Evolutionary conservation across 2,113 vertebrate genomes (phyloP).

Genomic region (Polypterus bichir): DNA sequence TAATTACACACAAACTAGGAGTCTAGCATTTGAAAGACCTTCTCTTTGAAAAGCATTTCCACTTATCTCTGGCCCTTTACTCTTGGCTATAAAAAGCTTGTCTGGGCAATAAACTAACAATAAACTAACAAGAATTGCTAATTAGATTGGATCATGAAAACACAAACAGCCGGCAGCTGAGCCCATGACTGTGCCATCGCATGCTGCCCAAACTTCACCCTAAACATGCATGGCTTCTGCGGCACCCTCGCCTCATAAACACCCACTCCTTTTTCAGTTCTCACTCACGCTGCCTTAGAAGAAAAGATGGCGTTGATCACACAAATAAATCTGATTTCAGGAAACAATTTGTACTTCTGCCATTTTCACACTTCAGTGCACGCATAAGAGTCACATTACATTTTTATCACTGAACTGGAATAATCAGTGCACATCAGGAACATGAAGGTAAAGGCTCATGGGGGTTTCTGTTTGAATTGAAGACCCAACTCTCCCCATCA

Average conservation of each 20-base stretch:
- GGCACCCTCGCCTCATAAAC: not conserved
- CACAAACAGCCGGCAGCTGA: not conserved
- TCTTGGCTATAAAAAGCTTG: no score
- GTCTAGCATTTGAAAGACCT: not conserved
- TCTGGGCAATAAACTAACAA: not conserved
- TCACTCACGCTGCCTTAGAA: not conserved
- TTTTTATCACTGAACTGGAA: not conserved
- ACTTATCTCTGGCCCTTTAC: no score
- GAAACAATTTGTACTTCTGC: not conserved
- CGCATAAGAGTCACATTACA: not conserved
- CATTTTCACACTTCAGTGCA: not conserved
- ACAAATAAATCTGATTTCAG: not conserved
- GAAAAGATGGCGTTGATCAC: not conserved
- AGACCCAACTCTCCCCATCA: not conserved
- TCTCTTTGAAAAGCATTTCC: not conserved
- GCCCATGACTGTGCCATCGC: not conserved
- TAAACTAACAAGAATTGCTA: not conserved
- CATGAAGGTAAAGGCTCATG: not conserved
- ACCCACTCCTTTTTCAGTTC: not conserved
- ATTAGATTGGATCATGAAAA: conserved; percentile 3
- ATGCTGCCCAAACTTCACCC: not conserved
- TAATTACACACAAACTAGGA: no score
- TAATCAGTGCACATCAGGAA: not conserved
- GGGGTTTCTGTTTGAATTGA: not conserved
- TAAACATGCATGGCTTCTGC: not conserved